Evolutionary conservation across 1,140 invertebrate genomes (phyloP), one percentile per base, ranked within the genome.

Genomic region (Gonatopus flavifemur): DNA sequence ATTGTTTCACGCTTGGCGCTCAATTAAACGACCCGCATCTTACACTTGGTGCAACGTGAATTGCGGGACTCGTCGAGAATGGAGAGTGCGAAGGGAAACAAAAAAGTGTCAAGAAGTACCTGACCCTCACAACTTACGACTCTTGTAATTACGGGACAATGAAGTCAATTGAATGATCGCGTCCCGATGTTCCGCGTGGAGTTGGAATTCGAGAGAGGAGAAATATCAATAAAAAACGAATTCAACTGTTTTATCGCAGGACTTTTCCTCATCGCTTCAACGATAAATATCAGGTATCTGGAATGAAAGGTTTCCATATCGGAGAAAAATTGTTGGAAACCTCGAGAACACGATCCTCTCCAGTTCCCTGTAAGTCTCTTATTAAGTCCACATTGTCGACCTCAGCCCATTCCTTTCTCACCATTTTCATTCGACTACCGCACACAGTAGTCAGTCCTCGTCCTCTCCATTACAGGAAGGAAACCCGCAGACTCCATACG

Each of bases 401-500:
- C 49, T 50, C 35, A 22, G 21, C 21, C 31, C 28, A 13, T 21
- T n/a, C 18, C 28, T 24, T 4, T 20, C 19, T 10, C 13, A 31
- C 19, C 0, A 12, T 39, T 33, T 32, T 49, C 40, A 15, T 24
- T 15, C 12, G 7, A 3, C 10, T 45, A 22, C 10, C 22, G 20
- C 31, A 5, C 16, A 3, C 12, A n/a, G n/a, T n/a, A n/a, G n/a
- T 6, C 25, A 33, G 32, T 20, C 24, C 36, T 20, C 37, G 42
- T 55, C 57, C 62, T 69, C 66, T 71, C 64, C 59, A 64, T 70
- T 69, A 70, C 58, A 67, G 49, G 47, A 42, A 54, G 55, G 30
- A 45, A 49, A 50, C 59, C 53, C 46, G 66, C 62, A 68, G 64
- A 75, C 67, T 70, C 66, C 65, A 70, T 74, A 74, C 66, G 66